Base-by-base conservation (phyloP, 2,888 invertebrate species). In the Hypomecis atomaria region DNA sequence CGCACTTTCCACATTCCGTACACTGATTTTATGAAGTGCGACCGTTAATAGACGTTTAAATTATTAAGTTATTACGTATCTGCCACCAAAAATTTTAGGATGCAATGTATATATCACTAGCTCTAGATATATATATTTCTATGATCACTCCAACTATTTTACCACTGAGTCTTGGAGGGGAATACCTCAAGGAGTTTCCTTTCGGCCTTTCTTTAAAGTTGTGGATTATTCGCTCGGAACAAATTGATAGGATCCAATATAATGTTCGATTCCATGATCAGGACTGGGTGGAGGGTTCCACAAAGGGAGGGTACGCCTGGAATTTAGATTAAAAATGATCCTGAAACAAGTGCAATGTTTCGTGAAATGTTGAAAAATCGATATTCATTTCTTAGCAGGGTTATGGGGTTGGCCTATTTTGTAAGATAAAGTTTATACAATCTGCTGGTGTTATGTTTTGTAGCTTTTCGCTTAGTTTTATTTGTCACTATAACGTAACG, bases 251-350 rank as follows among this genome's bases (percentile, higher is more conserved):
- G 73, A 79, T 79, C 80, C 84, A 81, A 84, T 80, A 79, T 85
- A 85, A 86, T 84, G 80, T 81, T 60, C 52, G 70, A 74, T 69
- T 72, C 75, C 69, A 72, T 75, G 77, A 79, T 76, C 76, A 79
- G 75, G 69, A 54, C 65, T 48, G 57, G 68, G 75, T 73, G 76
- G 76, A 76, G 71, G 79, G 79, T 77, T 79, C 82, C 77, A 85
- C 86, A 87, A 89, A 87, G 86, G 83, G 81, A 78, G 78, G 78
- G 83, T 75, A 78, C 70, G 79, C 69, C 70, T 64, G 87, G 89
- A 89, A 89, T 89, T 89, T 88, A 84, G 89, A 89, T 89, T 88
- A 88, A 88, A 88, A 89, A 87, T 87, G 81, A 87, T 87, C 79
- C 80, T 76, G 71, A 77, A 77, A 81, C 75, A 86, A 82, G 86